Percentiles rank a stretch among this genome's conserved stretches.
These are phyloP conservation scores for Neoarius graeffei DNA, from an alignment of 2,113 vertebrate species.

Conservation along the genomic window DNA sequence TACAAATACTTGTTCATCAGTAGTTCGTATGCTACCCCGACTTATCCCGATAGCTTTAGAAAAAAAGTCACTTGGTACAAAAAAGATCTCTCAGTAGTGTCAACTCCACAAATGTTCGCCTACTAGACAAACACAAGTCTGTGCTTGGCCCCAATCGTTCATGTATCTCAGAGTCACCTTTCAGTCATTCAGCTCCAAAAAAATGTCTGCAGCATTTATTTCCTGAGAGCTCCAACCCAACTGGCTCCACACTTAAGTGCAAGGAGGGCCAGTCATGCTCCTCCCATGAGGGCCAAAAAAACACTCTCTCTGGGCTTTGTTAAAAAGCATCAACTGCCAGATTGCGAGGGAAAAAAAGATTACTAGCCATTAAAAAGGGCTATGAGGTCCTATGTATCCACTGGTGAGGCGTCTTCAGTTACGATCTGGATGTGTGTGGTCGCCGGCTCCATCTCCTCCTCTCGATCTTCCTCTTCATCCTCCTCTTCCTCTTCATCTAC, in stretches of 20 bases:
- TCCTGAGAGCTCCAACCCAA: constrained; percentile 83
- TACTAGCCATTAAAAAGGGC: constrained; percentile 30
- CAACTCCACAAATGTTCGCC: constrained; percentile 64
- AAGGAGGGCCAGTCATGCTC: constrained; percentile 73
- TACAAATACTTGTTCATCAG: constrained; percentile 84
- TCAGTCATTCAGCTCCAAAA: constrained; percentile 63
- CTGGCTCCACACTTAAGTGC: constrained; percentile 88
- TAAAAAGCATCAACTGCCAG: constrained; percentile 64
- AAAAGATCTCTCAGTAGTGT: constrained; percentile 86
- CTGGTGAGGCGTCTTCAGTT: constrained; percentile 86
- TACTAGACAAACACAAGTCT: constrained; percentile 62
- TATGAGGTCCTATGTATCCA: constrained; percentile 84
- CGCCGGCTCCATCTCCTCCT: constrained; percentile 68
- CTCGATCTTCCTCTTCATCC: constrained; percentile 70
- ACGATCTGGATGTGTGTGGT: constrained; percentile 79
- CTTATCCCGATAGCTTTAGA: constrained; percentile 65
- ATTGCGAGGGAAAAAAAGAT: constrained; percentile 63
- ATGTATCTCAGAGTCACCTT: constrained; percentile 61
- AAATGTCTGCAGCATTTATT: constrained; percentile 80
- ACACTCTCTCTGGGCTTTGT: constrained; percentile 69
- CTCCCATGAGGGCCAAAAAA: constrained; percentile 68
- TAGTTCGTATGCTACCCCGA: constrained; percentile 82
- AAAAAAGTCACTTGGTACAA: constrained; percentile 79
- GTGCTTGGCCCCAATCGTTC: constrained; percentile 72
- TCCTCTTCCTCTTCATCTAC: constrained; percentile 86